Conservation (phyloP, 2,888 invertebrate genomes). For the Phaedon cochleariae region DNA sequence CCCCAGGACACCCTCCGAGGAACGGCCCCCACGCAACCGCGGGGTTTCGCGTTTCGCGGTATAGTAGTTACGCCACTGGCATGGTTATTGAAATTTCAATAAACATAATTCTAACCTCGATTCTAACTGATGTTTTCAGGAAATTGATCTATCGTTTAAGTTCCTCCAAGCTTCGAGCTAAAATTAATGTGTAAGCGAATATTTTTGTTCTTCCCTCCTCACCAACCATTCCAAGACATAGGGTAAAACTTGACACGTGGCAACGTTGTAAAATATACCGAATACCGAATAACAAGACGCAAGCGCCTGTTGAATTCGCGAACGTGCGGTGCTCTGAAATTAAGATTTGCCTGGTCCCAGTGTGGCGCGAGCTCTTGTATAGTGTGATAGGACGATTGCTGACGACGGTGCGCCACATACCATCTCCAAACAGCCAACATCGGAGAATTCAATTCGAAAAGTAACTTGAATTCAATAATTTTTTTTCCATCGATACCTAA, state of each 20-base stretch:
- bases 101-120: too few relatives aligned
- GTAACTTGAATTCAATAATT: not conserved
- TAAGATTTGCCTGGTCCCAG: constrained; percentile 33
- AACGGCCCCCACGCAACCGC: too few relatives aligned
- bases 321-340: constrained; percentile 24
- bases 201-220: not conserved
- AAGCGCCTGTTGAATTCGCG: constrained; percentile 33
- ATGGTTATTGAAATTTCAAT: too few relatives aligned
- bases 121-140: too few relatives aligned
- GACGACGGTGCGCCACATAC: not conserved
- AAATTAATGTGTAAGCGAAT: too few relatives aligned
- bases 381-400: constrained; percentile 33
- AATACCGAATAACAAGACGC: constrained; percentile 18
- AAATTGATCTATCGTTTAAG: too few relatives aligned
- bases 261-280: constrained; percentile 23
- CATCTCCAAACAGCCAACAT: not conserved
- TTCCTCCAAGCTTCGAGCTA: too few relatives aligned
- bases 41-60: too few relatives aligned
- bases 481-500: not conserved
- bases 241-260: constrained; percentile 3
- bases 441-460: constrained; percentile 13
- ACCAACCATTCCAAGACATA: not conserved
- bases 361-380: constrained; percentile 39
- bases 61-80: too few relatives aligned
- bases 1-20: too few relatives aligned